These are phyloP conservation scores for Diuraphis noxia DNA, from an alignment of 1,140 invertebrate species.

Conservation along the genomic window DNA sequence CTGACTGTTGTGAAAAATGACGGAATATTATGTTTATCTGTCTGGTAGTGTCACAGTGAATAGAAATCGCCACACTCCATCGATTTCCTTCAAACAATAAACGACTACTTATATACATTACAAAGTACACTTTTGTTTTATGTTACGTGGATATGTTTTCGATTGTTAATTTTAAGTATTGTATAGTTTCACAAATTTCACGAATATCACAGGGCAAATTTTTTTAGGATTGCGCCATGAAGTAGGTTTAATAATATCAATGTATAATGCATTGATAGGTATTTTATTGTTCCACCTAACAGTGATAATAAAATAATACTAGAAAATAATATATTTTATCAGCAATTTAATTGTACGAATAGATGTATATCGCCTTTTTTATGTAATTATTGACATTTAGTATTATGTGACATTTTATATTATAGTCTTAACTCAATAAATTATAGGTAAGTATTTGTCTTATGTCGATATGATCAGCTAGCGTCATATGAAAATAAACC, in stretches of 20 bases:
- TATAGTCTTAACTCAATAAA: background rate
- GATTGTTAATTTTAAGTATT: slow-evolving; percentile 23
- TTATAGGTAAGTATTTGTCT: too few species aligned
- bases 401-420: background rate
- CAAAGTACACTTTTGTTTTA: slow-evolving; percentile 32
- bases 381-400: background rate
- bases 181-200: slow-evolving; percentile 36
- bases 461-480: background rate
- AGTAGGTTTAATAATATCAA: background rate
- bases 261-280: background rate
- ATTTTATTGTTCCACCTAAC: background rate
- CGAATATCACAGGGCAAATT: background rate
- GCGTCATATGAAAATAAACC: background rate
- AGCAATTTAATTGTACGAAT: background rate
- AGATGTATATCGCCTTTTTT: background rate
- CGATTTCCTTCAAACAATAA: slow-evolving; percentile 44
- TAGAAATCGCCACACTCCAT: slow-evolving; percentile 49
- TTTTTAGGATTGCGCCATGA: background rate
- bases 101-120: background rate
- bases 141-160: slow-evolving; percentile 28
- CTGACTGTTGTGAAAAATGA: slow-evolving; percentile 43
- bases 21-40: slow-evolving; percentile 30
- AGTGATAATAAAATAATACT: background rate
- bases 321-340: background rate
- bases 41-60: slow-evolving; percentile 12